Evolutionary conservation across 2,888 invertebrate genomes (phyloP), one percentile per base, ranked within the genome.

Genomic region (Eugnorisma glareosa): DNA sequence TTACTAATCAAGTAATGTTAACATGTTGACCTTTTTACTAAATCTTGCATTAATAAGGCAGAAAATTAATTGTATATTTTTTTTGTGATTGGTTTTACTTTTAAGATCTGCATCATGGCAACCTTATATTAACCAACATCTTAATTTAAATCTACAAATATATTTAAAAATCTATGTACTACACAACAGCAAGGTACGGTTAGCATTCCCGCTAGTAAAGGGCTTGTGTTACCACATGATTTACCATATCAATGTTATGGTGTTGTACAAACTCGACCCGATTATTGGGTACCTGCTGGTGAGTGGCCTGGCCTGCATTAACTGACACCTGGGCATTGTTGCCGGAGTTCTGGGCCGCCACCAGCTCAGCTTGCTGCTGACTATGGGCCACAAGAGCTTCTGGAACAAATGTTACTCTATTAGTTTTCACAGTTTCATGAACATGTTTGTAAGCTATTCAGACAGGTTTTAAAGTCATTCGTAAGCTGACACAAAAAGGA

Each of bases 231-330:
- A 95, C 93, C 94, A 94, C 93, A 76, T 94, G 92, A 96, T 95
- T 96, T 96, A 96, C 96, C 96, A 96, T 96, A 95, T 96, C 96
- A 94, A 96, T 95, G 95, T 94, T 96, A 96, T 97, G 97, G 95
- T 97, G 96, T 94, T 96, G 96, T 93, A 97, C 94, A 96, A 96
- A 96, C 91, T 96, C 96, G 93, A 97, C 95, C 95, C 96, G 96
- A 86, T 94, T 96, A 95, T 94, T 96, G 95, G 97, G 95, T 96
- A 96, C 96, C 95, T 97, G 96, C 92, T 96, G 97, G 75, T 95
- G 96, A 88, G 97, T 89, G 81, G 96, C 82, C 82, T 93, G 94
- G 85, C 92, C 90, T 72, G 92, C 81, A 89, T 89, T 91, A 87
- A 96, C 95, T 85, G 94, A 92, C 88, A 95, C 95, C 90, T 96